phyloP scores from a whole-genome alignment of 1,140 invertebrate species.

The Lordiphosa clarofinis region DNA sequence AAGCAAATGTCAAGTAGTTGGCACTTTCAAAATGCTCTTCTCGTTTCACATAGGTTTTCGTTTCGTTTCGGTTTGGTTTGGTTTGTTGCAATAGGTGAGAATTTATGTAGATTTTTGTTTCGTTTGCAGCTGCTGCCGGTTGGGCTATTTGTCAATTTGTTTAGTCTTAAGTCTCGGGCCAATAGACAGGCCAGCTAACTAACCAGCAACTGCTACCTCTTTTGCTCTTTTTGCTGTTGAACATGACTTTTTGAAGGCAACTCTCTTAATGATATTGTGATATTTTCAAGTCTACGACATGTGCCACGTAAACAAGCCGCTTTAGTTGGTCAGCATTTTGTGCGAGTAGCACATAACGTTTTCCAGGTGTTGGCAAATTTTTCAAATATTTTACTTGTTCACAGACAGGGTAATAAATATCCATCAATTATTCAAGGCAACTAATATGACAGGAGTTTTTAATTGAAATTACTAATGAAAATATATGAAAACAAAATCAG shows the following conservation, averaged over 20 bases:
- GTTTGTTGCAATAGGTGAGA: slow-evolving; percentile 58
- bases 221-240: slow-evolving; percentile 21
- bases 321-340: slow-evolving; percentile 35
- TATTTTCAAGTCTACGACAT: slow-evolving; percentile 15
- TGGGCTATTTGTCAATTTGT: slow-evolving; percentile 75
- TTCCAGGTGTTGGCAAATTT: slow-evolving; percentile 61
- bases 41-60: background rate
- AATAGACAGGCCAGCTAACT: slow-evolving; percentile 74
- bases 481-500: too few species aligned
- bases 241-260: slow-evolving; percentile 15
- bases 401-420: too few species aligned
- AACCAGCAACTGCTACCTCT: slow-evolving; percentile 43
- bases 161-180: slow-evolving; percentile 68
- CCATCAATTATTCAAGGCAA: too few species aligned
- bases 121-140: slow-evolving; percentile 13
- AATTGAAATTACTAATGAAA: too few species aligned
- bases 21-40: slow-evolving; percentile 60
- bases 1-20: slow-evolving; percentile 69
- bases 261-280: slow-evolving; percentile 45
- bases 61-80: background rate
- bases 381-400: slow-evolving; percentile 5
- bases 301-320: slow-evolving; percentile 60
- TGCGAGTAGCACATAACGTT: background rate
- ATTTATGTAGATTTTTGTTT: slow-evolving; percentile 69
- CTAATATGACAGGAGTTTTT: too few species aligned